Conservation (phyloP, 2,888 invertebrate species). For the Prenolepis imparis region DNA sequence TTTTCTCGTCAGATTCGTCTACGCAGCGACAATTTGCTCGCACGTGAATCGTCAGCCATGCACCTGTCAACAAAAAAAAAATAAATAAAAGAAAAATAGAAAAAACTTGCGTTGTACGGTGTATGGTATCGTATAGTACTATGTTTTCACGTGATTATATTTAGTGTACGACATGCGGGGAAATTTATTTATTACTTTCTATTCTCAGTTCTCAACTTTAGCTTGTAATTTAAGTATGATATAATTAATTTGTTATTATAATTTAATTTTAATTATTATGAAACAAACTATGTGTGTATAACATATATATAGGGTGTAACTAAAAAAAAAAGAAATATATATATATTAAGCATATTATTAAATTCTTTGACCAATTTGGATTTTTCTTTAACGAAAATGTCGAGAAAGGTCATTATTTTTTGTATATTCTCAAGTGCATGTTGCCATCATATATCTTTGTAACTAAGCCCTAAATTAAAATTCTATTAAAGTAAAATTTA, state of each 20-base stretch:
- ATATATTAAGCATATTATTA: too few relatives aligned
- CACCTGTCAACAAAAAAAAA: slow-evolving; percentile 25
- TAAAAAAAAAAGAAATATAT: too few relatives aligned
- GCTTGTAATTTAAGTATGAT: not conserved
- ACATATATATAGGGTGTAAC: not conserved
- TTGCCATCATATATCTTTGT: too few relatives aligned
- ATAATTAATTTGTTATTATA: not conserved
- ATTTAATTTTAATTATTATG: slow-evolving; percentile 16
- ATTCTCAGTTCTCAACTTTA: not conserved
- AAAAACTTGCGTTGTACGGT: not conserved
- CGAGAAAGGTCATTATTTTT: too few relatives aligned
- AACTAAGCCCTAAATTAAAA: too few relatives aligned
- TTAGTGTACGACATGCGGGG: slow-evolving; percentile 2
- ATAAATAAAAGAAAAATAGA: not conserved
- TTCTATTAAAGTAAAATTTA: too few relatives aligned
- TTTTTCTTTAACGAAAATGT: too few relatives aligned
- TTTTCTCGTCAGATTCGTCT: not conserved
- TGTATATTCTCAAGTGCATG: too few relatives aligned
- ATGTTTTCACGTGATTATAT: not conserved
- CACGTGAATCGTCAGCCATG: not conserved
- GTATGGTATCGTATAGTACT: not conserved
- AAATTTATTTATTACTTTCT: not conserved
- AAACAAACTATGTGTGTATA: not conserved
- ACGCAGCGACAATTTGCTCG: slow-evolving; percentile 23
- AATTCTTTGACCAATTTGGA: too few relatives aligned